Base-by-base conservation (phyloP, 2,113 vertebrate genomes). In the Murina feae region DNA sequence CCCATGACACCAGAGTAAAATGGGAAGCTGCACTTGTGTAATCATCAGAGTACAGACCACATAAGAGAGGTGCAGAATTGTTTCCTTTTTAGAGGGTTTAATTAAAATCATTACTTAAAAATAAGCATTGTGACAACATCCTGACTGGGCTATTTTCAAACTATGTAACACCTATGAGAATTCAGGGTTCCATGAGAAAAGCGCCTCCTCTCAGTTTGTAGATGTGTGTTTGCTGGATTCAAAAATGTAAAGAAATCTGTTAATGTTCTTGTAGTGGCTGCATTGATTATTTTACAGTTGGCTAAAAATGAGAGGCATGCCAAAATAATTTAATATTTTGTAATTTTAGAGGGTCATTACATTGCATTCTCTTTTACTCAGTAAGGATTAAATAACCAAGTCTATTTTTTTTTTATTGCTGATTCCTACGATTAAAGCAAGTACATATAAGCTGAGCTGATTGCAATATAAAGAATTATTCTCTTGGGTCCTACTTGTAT, bases 401-500 rank as follows among this genome's bases (percentile, higher is more conserved):
- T 93, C 95, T 96, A 89, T 94, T 66, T 97, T 97, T 66, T 97
- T 97, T 97, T 98, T 97, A 97, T 96, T 97, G 97, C 91, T 97
- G 96, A 96, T 98, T 98, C 95, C 96, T 97, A 96, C 90, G 96
- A 97, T 97, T 98, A 98, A 98, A 97, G 91, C 96, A 97, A 96
- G 94, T 97, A 97, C 96, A 97, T 89, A 97, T 97, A 98, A 97
- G 96, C 96, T 92, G 93, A 89, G 93, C 96, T 98, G 97, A 98
- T 98, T 98, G 97, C 97, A 98, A 97, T 95, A 97, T 98, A 98
- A 98, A 98, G 97, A 97, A 97, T 98, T 97, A 97, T 97, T 98
- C 98, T 98, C 98, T 72, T 82, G 98, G 96, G 98, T 96, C 93
- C 97, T 91, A 91, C 98, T 98, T 97, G 96, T 98, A 97, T 97